A percentile compares a stretch with the other conserved stretches of the same genome.
phyloP scores from a whole-genome alignment of 2,113 vertebrate genomes.

The Seriola rivoliana region DNA sequence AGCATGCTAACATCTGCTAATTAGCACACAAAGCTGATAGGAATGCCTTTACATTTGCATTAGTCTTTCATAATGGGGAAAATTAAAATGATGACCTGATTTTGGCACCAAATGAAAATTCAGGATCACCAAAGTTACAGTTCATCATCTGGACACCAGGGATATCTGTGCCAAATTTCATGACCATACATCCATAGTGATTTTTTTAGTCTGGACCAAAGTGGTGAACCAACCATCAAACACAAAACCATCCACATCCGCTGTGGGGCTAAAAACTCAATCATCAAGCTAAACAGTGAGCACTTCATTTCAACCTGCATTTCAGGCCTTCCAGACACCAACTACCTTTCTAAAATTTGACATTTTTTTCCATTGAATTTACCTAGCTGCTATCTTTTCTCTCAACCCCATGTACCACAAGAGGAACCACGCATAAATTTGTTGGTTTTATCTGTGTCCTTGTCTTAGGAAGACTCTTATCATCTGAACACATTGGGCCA shows the following conservation, averaged over 20 bases:
- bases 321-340: no score
- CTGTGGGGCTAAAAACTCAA: neutral
- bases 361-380: no score
- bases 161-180: neutral
- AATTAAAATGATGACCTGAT: no score
- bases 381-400: no score
- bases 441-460: neutral
- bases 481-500: neutral
- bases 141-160: neutral
- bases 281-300: no score
- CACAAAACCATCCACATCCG: neutral
- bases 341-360: no score
- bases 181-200: neutral
- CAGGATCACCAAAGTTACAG: neutral
- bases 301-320: no score
- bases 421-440: neutral
- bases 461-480: neutral
- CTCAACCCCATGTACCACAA: no score
- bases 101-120: neutral
- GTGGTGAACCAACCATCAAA: neutral
- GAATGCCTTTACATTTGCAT: slow-evolving; percentile 11
- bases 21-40: neutral
- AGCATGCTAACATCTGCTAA: neutral
- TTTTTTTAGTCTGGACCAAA: neutral
- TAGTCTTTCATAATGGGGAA: no score